These are phyloP conservation scores for Eulemur albifrons DNA, from an alignment of 2,797 vertebrate genomes.

Conservation along the genomic window DNA sequence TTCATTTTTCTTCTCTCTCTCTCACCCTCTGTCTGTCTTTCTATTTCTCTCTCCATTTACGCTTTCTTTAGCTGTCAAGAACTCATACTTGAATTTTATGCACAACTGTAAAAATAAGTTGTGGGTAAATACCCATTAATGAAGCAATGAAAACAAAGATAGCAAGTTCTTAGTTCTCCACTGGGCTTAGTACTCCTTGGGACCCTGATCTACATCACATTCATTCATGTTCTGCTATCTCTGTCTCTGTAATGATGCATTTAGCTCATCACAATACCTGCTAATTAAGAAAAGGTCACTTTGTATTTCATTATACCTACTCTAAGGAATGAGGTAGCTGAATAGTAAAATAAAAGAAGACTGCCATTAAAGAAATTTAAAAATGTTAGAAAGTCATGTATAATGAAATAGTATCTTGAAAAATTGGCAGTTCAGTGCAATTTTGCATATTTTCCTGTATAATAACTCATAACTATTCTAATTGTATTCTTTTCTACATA, in stretches of 20 bases:
- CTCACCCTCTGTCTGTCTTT: not conserved
- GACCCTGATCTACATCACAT: not conserved
- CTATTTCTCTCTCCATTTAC: not conserved
- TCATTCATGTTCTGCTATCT: not conserved
- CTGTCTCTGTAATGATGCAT: not conserved
- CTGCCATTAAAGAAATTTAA: not conserved
- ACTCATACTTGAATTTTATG: not conserved
- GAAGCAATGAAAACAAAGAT: not conserved
- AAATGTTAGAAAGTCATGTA: not conserved
- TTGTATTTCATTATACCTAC: not conserved
- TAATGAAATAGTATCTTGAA: not conserved
- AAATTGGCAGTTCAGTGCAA: not conserved
- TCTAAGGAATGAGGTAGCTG: not conserved
- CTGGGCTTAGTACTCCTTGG: not conserved
- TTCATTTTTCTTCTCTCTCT: not conserved
- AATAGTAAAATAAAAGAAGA: not conserved
- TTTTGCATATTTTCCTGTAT: not conserved
- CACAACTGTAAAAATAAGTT: not conserved
- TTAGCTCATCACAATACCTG: not conserved
- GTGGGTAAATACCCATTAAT: not conserved
- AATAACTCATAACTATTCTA: not conserved
- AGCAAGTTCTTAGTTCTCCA: not conserved
- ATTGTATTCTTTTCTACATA: not conserved
- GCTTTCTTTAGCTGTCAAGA: not conserved
- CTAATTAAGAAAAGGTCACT: not conserved